Percentiles rank a stretch among this genome's conserved stretches.
phyloP scores from a whole-genome alignment of 2,113 vertebrate genomes.

The Apaloderma vittatum region DNA sequence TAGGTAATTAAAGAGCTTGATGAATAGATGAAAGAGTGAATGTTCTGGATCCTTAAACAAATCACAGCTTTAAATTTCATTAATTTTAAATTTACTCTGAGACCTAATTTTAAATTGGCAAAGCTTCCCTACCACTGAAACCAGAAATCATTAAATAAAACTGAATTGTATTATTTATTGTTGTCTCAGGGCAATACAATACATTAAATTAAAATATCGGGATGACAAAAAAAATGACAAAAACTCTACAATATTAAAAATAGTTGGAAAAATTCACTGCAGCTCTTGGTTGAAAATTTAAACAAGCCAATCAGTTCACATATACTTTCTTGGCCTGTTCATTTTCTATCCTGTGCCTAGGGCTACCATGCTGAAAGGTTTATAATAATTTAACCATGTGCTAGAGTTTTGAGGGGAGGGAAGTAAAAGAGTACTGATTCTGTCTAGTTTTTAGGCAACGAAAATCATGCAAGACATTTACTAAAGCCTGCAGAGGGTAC shows the following conservation, averaged over 20 bases:
- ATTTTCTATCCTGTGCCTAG: constrained; percentile 21
- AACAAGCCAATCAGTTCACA: constrained; percentile 22
- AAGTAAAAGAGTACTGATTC: neutral
- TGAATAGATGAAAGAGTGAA: constrained; percentile 72
- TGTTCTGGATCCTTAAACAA: constrained; percentile 70
- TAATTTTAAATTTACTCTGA: constrained; percentile 71
- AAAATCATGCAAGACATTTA: neutral
- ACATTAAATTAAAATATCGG: neutral
- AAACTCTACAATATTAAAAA: constrained; percentile 3
- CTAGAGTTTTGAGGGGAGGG: neutral
- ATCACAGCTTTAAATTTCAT: constrained; percentile 73
- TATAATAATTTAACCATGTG: constrained; percentile 33
- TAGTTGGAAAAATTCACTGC: constrained; percentile 14
- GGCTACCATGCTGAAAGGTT: constrained; percentile 4
- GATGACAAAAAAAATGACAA: neutral
- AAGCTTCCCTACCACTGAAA: constrained; percentile 25
- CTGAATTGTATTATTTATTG: constrained; percentile 45
- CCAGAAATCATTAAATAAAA: constrained; percentile 56
- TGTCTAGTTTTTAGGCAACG: neutral
- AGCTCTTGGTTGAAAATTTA: constrained; percentile 31
- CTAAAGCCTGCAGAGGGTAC: neutral
- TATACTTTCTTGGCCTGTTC: neutral
- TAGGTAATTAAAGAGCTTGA: constrained; percentile 67
- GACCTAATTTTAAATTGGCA: constrained; percentile 68
- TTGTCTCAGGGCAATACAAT: constrained; percentile 38